Percentiles rank a stretch among this genome's conserved stretches.
phyloP scores from a whole-genome alignment of 2,113 vertebrate species.

The Maccullochella peelii region DNA sequence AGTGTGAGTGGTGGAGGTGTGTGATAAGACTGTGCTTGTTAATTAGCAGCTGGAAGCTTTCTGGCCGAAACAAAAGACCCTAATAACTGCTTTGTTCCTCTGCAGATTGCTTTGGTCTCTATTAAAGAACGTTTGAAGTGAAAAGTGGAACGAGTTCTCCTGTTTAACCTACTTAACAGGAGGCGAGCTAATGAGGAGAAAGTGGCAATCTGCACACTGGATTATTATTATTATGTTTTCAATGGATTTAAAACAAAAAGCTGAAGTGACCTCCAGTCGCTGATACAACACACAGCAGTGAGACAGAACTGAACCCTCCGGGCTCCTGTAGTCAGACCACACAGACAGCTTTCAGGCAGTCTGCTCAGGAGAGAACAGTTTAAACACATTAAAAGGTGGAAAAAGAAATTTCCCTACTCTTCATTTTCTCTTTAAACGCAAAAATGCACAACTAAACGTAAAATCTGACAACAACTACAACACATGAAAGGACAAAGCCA shows the following conservation, averaged over 20 bases:
- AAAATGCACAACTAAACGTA: background rate
- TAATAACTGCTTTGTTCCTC: slow-evolving; percentile 47
- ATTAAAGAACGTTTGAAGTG: slow-evolving; percentile 2
- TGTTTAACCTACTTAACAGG: slow-evolving; percentile 42
- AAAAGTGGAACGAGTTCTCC: background rate
- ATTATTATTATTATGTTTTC: background rate
- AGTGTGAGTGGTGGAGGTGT: background rate
- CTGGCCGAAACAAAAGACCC: slow-evolving; percentile 46
- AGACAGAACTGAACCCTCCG: slow-evolving; percentile 11
- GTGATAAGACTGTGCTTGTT: slow-evolving; percentile 38
- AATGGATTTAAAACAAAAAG: slow-evolving; percentile 1
- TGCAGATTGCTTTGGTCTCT: slow-evolving; percentile 45
- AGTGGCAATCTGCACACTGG: slow-evolving; percentile 1
- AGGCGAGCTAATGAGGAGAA: background rate
- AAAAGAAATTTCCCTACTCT: too few relatives aligned
- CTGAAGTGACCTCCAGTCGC: slow-evolving; percentile 7
- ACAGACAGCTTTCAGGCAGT: background rate
- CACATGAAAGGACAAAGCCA: too few relatives aligned
- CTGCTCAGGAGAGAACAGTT: background rate
- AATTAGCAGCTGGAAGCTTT: slow-evolving; percentile 52
- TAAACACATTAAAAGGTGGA: background rate
- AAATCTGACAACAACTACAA: background rate
- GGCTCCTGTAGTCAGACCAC: slow-evolving; percentile 26
- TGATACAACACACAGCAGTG: background rate
- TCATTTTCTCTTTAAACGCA: background rate